Conservation (phyloP, 2,888 invertebrate genomes). For the Netelia fuscicornis region DNA sequence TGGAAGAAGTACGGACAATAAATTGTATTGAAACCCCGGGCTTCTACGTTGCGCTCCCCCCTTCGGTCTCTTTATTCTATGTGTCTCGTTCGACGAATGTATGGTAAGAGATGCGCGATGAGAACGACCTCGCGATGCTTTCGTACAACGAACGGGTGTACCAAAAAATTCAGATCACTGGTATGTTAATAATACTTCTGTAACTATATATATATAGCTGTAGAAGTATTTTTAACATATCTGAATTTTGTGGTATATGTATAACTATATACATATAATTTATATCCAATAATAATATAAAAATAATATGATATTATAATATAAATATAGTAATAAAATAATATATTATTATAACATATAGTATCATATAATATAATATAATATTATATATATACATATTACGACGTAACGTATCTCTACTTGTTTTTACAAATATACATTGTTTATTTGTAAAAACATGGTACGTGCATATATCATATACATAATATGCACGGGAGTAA, state of each 20-base stretch:
- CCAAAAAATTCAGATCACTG: constrained; percentile 56
- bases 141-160: constrained; percentile 34
- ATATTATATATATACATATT: no score
- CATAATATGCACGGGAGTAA: constrained; percentile 29
- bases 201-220: no score
- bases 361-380: no score
- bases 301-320: no score
- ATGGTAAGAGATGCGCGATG: constrained; percentile 60
- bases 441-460: no score
- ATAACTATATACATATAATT: no score
- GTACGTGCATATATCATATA: neutral
- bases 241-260: constrained; percentile 45
- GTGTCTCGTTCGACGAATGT: constrained; percentile 68
- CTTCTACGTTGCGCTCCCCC: constrained; percentile 40
- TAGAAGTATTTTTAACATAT: neutral
- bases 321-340: no score
- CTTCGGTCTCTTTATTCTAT: constrained; percentile 32
- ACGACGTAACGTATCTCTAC: neutral
- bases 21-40: constrained; percentile 67
- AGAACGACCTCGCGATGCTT: constrained; percentile 43
- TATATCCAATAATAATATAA: no score
- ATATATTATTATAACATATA: no score
- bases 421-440: neutral
- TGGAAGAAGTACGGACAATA: constrained; percentile 65
- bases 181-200: neutral